A percentile compares a stretch with the other conserved stretches of the same genome.
phyloP scores from a whole-genome alignment of 2,113 vertebrate species.

The Percina caprodes region DNA sequence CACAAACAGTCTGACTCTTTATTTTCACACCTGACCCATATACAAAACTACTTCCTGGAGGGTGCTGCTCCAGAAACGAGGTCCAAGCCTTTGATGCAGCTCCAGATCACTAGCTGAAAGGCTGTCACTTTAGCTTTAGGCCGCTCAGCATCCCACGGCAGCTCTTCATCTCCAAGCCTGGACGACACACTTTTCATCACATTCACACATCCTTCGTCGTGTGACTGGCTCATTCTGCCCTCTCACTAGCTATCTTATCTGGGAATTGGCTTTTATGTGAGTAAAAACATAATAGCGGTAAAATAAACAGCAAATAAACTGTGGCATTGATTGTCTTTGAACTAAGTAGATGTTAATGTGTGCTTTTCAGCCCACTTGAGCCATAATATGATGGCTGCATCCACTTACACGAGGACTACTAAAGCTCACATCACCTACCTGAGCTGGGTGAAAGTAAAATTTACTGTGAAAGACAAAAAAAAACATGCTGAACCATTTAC shows the following conservation, averaged over 20 bases:
- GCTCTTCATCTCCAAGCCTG: conserved; percentile 69
- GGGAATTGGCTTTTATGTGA: conserved; percentile 55
- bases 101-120: conserved; percentile 80
- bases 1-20: conserved; percentile 64
- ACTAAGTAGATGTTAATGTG: conserved; percentile 51
- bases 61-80: conserved; percentile 83
- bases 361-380: conserved; percentile 35
- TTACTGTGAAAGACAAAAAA: conserved; percentile 77
- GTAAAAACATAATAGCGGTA: conserved; percentile 42
- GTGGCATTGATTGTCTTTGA: conserved; percentile 35
- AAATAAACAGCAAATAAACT: conserved; percentile 50
- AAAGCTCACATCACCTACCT: conserved; percentile 40
- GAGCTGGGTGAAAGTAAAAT: conserved; percentile 58
- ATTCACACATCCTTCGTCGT: conserved; percentile 64
- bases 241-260: conserved; percentile 33
- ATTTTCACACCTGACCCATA: conserved; percentile 82
- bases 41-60: conserved; percentile 81
- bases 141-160: conserved; percentile 70
- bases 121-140: conserved; percentile 77
- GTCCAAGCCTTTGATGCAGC: conserved; percentile 80
- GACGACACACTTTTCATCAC: conserved; percentile 71
- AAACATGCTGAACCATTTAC: conserved; percentile 89
- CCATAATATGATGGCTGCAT: conserved; percentile 48
- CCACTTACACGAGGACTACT: conserved; percentile 36
- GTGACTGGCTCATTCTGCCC: conserved; percentile 53